Evolutionary conservation across 2,888 invertebrate genomes (phyloP).

Genomic region (Agriopis leucophaearia): DNA sequence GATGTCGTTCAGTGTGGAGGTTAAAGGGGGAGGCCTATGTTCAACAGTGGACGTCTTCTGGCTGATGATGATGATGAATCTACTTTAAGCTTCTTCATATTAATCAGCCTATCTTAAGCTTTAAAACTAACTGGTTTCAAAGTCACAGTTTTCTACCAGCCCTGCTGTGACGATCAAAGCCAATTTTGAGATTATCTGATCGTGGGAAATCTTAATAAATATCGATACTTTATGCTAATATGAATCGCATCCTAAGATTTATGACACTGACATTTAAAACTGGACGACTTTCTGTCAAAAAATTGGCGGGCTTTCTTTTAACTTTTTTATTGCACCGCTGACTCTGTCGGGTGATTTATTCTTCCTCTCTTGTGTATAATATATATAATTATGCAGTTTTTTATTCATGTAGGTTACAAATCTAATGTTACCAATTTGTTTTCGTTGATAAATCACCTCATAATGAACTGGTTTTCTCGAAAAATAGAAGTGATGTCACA

Average conservation of each 20-base stretch:
- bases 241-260: slow-evolving; percentile 15
- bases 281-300: slow-evolving; percentile 17
- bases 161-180: too few species aligned
- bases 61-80: too few species aligned
- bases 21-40: too few species aligned
- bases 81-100: too few species aligned
- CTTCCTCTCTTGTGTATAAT: not conserved
- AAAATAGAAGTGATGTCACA: too few species aligned
- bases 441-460: not conserved
- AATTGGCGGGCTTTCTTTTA: slow-evolving; percentile 21
- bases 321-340: slow-evolving; percentile 2
- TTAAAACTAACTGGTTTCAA: too few species aligned
- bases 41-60: too few species aligned
- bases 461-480: not conserved
- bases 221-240: slow-evolving; percentile 5
- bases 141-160: too few species aligned
- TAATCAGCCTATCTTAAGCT: too few species aligned
- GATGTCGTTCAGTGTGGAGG: too few species aligned
- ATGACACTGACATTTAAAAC: slow-evolving; percentile 21
- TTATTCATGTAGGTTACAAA: not conserved
- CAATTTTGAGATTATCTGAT: not conserved
- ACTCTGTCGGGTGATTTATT: slow-evolving; percentile 9
- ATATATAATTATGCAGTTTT: not conserved
- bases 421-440: slow-evolving; percentile 1
- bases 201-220: slow-evolving; percentile 3